Conservation (phyloP, 2,888 invertebrate species). For the Cantharis nigra region DNA sequence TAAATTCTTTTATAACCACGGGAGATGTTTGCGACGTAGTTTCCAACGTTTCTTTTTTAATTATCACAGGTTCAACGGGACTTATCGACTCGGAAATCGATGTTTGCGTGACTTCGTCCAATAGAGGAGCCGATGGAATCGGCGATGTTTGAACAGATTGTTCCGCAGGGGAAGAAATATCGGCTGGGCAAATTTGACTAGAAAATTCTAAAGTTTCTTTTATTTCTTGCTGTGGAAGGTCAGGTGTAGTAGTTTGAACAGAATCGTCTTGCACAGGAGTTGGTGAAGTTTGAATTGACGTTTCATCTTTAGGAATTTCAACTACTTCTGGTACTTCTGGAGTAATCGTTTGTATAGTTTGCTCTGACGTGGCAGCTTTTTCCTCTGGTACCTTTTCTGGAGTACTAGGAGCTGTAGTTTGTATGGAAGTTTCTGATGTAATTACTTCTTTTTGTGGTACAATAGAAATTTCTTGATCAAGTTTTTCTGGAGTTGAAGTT, state of each 20-base stretch:
- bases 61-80: background rate
- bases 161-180: conserved; percentile 36
- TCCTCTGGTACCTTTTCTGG: conserved; percentile 39
- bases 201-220: conserved; percentile 41
- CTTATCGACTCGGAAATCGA: conserved; percentile 27
- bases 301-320: conserved; percentile 45
- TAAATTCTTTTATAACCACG: conserved; percentile 51
- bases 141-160: conserved; percentile 59
- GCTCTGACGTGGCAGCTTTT: conserved; percentile 44
- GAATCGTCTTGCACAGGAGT: conserved; percentile 47
- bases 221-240: conserved; percentile 23
- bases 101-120: conserved; percentile 37
- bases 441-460: conserved; percentile 27
- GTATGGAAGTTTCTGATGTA: conserved; percentile 54
- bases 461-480: conserved; percentile 34
- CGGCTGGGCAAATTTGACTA: conserved; percentile 40
- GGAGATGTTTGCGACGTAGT: conserved; percentile 64
- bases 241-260: conserved; percentile 56
- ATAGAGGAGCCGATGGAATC: conserved; percentile 42
- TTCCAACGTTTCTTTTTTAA: conserved; percentile 49
- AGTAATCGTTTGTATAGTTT: conserved; percentile 48
- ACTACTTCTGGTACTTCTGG: conserved; percentile 43
- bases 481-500: conserved; percentile 45
- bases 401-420: conserved; percentile 51
- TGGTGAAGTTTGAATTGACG: conserved; percentile 50